Base-by-base conservation (phyloP, 1,140 invertebrate species). In the Drosophila ironensis region DNA sequence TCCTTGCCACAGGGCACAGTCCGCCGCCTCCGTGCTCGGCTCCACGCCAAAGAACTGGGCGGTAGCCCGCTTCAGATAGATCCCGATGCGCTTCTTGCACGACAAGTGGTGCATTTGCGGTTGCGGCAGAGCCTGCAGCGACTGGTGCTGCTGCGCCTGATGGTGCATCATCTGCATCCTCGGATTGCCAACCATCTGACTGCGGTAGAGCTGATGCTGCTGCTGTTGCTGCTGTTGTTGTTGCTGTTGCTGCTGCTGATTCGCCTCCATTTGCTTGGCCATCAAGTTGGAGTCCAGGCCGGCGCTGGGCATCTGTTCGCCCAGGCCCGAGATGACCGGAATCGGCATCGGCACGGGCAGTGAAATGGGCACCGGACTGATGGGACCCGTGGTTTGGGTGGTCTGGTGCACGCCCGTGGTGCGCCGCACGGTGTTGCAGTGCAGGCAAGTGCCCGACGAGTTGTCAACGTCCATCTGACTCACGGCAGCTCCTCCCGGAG, bases 31-130 rank as follows among this genome's bases (percentile, higher is more conserved):
- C 1, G 92, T 92, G 53, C 92, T 92, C 37, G 93, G 92, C 68
- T 94, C 92, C 6, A 95, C 93, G 4, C 94, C 94, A 73, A 95
- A 95, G 88, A 95, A 95, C 30, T 92, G 92, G 0, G 93, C 92
- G 7, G 94, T 94, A 76, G 94, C 93, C 22, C 92, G 91, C 64
- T 92, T 93, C 64, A 95, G 92, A 80, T 94, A 95, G 63, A 92
- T 91, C 14, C 89, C 91, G 0, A 90, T 57, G 8, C 88, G 87
- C 16, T 90, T 89, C 45, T 90, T 90, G 12, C 82, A 87, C 0
- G 89, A 90, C 42, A 82, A 67, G 0, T 76, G 68, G 46, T 74
- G 72, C 9, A 66, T 51, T n/a, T 59, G 67, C 14, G 78, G 78
- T 17, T 72, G 67, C 0, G 70, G 68, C 1, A 72, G 61, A 25